These are phyloP conservation scores for Melanophora roralis DNA, from an alignment of 2,888 invertebrate species.

Conservation along the genomic window DNA sequence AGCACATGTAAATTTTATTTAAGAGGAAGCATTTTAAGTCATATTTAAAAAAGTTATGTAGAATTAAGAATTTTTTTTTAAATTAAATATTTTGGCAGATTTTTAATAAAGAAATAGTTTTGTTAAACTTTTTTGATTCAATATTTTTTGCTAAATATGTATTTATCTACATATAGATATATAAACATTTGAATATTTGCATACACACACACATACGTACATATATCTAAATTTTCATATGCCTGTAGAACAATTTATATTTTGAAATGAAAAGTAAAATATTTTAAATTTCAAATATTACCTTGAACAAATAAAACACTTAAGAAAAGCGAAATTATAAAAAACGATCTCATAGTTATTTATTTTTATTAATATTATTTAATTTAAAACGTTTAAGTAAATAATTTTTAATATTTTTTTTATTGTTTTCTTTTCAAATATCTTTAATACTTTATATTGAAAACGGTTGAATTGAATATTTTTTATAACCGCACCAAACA, in stretches of 20 bases:
- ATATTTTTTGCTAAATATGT: no score
- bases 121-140: no score
- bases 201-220: background rate
- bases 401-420: background rate
- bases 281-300: conserved; percentile 28
- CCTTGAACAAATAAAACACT: conserved; percentile 56
- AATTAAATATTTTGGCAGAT: no score
- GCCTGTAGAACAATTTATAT: background rate
- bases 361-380: background rate
- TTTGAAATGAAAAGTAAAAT: conserved; percentile 9
- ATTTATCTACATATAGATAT: background rate
- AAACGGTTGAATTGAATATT: conserved; percentile 21
- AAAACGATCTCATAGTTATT: conserved; percentile 47
- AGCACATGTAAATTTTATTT: no score
- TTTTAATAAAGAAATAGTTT: no score
- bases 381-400: no score
- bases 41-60: no score
- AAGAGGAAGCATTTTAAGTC: no score
- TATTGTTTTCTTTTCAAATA: conserved; percentile 6
- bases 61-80: no score
- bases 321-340: conserved; percentile 27
- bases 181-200: background rate
- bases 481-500: conserved; percentile 43
- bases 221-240: background rate
- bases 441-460: conserved; percentile 34